Evolutionary conservation across 1,140 invertebrate species (phyloP).

Genomic region (Mesaphorura yosii): DNA sequence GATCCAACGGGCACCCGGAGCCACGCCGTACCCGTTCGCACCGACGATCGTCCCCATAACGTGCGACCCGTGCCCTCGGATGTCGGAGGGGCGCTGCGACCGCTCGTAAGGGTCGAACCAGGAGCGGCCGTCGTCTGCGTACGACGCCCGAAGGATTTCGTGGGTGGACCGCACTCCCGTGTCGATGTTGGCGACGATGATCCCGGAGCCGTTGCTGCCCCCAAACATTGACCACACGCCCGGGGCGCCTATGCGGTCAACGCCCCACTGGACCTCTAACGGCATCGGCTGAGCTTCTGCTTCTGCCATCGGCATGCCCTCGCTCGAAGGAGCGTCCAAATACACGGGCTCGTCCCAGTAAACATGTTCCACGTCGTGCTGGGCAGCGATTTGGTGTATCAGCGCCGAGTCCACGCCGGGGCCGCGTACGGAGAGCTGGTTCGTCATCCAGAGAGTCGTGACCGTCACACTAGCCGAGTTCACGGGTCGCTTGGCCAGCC

Average conservation of each 20-base stretch:
- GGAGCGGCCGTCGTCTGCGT: background rate
- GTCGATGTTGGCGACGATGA: background rate
- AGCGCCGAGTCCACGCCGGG: background rate
- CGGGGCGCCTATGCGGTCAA: constrained; percentile 2
- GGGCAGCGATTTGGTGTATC: background rate
- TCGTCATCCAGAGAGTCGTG: constrained; percentile 5
- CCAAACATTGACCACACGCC: background rate
- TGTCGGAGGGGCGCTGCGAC: background rate
- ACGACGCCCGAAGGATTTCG: background rate
- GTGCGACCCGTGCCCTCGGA: constrained; percentile 12
- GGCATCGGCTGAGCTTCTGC: no score
- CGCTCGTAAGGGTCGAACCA: constrained; percentile 15
- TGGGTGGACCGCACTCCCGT: background rate
- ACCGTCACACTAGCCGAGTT: background rate
- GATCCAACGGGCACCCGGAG: constrained; percentile 8
- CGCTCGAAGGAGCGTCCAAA: no score
- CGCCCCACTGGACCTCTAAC: no score
- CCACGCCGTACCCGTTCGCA: constrained; percentile 7
- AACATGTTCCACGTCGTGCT: background rate
- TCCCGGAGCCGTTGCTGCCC: background rate
- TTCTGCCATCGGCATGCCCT: no score
- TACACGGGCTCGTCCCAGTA: no score
- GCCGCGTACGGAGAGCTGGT: background rate
- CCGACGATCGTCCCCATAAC: constrained; percentile 9
- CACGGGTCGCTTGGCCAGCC: no score